Conservation (phyloP, 2,797 vertebrate genomes). For the Lemur catta region DNA sequence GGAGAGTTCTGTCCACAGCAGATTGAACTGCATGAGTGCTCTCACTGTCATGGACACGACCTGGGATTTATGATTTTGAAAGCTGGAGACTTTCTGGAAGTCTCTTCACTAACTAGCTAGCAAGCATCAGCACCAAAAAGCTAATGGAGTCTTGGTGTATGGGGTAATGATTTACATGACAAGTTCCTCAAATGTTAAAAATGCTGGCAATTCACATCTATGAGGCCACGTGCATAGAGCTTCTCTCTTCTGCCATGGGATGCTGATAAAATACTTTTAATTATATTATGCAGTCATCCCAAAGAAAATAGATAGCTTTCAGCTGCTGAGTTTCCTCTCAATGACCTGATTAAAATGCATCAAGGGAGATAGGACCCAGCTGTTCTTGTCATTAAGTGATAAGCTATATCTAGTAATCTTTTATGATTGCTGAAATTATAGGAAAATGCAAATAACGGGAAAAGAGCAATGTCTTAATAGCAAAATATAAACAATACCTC, state of each 20-base stretch:
- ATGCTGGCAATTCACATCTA: background rate
- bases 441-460: conserved; percentile 21
- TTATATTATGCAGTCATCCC: conserved; percentile 56
- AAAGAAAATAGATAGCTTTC: conserved; percentile 65
- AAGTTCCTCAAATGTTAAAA: conserved; percentile 48
- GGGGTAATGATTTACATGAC: conserved; percentile 51
- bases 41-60: background rate
- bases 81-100: conserved; percentile 26
- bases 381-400: conserved; percentile 59
- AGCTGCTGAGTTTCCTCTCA: conserved; percentile 57
- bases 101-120: background rate
- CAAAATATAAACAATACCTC: background rate
- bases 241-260: background rate
- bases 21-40: background rate
- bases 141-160: background rate
- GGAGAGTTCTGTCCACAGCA: background rate
- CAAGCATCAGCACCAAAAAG: background rate
- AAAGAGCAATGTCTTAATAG: conserved; percentile 15
- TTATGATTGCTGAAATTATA: background rate
- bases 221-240: background rate
- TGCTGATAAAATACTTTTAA: conserved; percentile 63
- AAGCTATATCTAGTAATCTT: conserved; percentile 49
- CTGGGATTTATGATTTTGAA: background rate
- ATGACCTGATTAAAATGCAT: conserved; percentile 63
- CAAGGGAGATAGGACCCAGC: conserved; percentile 34